phyloP scores from a whole-genome alignment of 2,888 invertebrate species.

The Chouioia cunea region DNA sequence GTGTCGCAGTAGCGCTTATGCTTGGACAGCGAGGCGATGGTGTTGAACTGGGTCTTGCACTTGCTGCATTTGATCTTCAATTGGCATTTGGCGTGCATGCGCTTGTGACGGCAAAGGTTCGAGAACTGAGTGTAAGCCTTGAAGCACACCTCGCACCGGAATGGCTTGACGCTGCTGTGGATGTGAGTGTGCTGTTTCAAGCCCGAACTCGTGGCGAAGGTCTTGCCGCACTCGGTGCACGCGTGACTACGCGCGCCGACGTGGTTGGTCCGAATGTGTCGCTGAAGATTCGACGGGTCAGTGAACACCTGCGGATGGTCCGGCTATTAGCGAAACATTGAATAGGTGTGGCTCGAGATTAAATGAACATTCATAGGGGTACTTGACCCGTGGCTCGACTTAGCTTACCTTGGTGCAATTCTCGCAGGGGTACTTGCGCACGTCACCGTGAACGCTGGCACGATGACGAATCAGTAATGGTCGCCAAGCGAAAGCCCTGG shows the following conservation, averaged over 20 bases:
- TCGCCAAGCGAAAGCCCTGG: slow-evolving; percentile 85
- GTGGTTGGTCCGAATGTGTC: slow-evolving; percentile 96
- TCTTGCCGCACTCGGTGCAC: slow-evolving; percentile 98
- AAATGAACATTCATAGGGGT: slow-evolving; percentile 70
- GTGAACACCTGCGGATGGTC: slow-evolving; percentile 86
- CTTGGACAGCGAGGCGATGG: slow-evolving; percentile 91
- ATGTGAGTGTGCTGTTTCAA: slow-evolving; percentile 99
- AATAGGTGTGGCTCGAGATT: slow-evolving; percentile 50
- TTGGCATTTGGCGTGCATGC: slow-evolving; percentile 97
- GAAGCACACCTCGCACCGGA: slow-evolving; percentile 95
- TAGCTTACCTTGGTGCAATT: slow-evolving; percentile 85
- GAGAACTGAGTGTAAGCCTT: slow-evolving; percentile 99
- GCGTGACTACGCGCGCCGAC: slow-evolving; percentile 96
- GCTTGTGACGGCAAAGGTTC: slow-evolving; percentile 98
- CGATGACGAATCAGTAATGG: slow-evolving; percentile 86
- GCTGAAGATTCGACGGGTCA: slow-evolving; percentile 95
- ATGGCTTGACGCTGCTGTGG: slow-evolving; percentile 97
- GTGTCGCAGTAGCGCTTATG: slow-evolving; percentile 97
- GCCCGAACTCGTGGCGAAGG: slow-evolving; percentile 97
- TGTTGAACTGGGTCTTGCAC: slow-evolving; percentile 93
- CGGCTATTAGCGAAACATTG: slow-evolving; percentile 65
- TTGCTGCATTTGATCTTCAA: slow-evolving; percentile 94
- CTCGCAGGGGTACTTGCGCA: slow-evolving; percentile 91
- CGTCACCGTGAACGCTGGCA: slow-evolving; percentile 83
- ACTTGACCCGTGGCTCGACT: slow-evolving; percentile 95